phyloP scores from a whole-genome alignment of 2,888 invertebrate species.

The Thysanoteuthis rhombus region DNA sequence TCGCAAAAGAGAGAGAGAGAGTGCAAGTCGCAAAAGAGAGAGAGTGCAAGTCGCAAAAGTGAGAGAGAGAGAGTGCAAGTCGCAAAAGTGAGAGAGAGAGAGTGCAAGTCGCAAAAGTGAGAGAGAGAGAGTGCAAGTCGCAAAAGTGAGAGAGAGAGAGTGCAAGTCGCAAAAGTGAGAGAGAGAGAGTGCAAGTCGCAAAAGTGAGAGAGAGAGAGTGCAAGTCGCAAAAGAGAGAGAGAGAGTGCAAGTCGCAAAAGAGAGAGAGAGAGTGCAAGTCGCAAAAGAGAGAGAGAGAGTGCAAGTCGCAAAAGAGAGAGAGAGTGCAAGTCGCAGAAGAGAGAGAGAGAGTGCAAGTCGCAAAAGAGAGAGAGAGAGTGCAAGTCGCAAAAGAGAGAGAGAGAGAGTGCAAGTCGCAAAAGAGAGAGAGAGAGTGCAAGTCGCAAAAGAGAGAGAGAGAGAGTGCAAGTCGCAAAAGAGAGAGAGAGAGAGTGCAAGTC shows the following conservation, averaged over 20 bases:
- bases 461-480: too few species aligned
- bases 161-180: accelerated
- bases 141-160: neutral
- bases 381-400: neutral
- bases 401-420: neutral
- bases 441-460: too few species aligned
- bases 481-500: too few species aligned
- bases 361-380: neutral
- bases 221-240: neutral
- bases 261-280: neutral
- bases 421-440: too few species aligned
- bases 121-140: neutral
- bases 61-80: too few species aligned
- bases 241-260: neutral
- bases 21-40: too few species aligned
- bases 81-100: too few species aligned
- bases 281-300: too few species aligned
- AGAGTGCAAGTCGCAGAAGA: neutral
- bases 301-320: too few species aligned
- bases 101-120: neutral
- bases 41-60: too few species aligned
- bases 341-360: neutral
- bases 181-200: neutral
- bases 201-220: neutral
- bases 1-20: too few species aligned